Conservation (phyloP, 1,140 invertebrate species). For the Liolophura sinensis region DNA sequence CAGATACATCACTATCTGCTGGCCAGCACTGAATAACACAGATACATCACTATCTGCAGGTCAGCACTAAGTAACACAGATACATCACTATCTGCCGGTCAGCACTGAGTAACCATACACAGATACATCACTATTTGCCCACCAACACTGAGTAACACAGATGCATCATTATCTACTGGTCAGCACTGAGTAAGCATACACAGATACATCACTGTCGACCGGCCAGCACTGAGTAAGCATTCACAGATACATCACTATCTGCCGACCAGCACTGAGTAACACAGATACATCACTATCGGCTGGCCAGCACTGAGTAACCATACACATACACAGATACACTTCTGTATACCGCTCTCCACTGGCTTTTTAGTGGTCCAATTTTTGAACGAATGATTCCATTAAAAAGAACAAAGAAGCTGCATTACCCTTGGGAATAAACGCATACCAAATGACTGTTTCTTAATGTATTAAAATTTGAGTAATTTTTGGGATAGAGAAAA, state of each 20-base stretch:
- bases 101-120: not conserved
- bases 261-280: not conserved
- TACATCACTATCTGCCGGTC: no score
- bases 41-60: not conserved
- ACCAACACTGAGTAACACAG: not conserved
- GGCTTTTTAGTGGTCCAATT: no score
- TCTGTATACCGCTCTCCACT: no score
- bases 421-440: not conserved
- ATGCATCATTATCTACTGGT: slow-evolving; percentile 23
- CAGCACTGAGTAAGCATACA: slow-evolving; percentile 22
- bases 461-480: not conserved
- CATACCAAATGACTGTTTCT: not conserved
- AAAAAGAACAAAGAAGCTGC: not conserved
- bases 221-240: not conserved
- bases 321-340: not conserved
- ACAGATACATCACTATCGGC: not conserved
- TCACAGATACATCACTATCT: not conserved
- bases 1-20: not conserved
- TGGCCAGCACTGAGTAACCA: not conserved
- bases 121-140: not conserved
- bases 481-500: not conserved
- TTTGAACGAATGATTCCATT: no score
- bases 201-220: no score
- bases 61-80: not conserved
- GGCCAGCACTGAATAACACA: not conserved